Evolutionary conservation across 2,113 vertebrate genomes (phyloP), one percentile per base, ranked within the genome.

Genomic region (Forbesichthys papilliferus): DNA sequence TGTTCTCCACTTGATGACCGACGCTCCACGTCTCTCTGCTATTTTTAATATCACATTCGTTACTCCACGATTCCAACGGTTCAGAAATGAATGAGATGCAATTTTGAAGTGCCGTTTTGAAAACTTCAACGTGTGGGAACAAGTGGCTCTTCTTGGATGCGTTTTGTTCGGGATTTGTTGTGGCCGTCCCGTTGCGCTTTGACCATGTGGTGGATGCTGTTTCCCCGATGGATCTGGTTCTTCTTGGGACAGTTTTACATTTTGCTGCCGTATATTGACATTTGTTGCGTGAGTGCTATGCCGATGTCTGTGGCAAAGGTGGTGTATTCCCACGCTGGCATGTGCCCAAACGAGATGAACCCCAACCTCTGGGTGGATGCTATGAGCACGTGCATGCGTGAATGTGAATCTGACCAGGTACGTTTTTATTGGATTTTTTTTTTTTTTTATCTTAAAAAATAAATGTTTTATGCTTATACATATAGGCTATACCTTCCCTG

Each of bases 291-390:
- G 55, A 72, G 69, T 71, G 93, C 93, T 1, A 90, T 93, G 88
- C 92, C 95, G 5, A 78, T 91, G 89, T 82, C 86, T 0, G 86
- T 95, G 33, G 93, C 96, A 0, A 96, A 96, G 5, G 84, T 98
- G 81, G 95, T 96, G 0, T 99, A 98, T 61, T 98, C 97, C 46
- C 97, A 99, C 0, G 96, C 96, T 0, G 98, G 98, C 82, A 93
- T 99, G 84, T 99, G 98, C 82, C 98, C 98, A 64, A 99, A 99
- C 80, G 98, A 99, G 77, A 95, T 99, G 94, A 99, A 97, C 88
- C 98, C 98, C 71, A 99, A 99, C 89, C 94, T 99, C 82, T 99
- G 98, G 98, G 97, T 99, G 74, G 98, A 99, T 0, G 98, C 98
- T 0, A 98, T 99, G 95, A 99, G 98, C 88, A 99, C 97, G 90